A percentile compares a stretch with the other conserved stretches of the same genome.
Conservation (phyloP, 2,797 vertebrate species). For the Antrozous pallidus region DNA sequence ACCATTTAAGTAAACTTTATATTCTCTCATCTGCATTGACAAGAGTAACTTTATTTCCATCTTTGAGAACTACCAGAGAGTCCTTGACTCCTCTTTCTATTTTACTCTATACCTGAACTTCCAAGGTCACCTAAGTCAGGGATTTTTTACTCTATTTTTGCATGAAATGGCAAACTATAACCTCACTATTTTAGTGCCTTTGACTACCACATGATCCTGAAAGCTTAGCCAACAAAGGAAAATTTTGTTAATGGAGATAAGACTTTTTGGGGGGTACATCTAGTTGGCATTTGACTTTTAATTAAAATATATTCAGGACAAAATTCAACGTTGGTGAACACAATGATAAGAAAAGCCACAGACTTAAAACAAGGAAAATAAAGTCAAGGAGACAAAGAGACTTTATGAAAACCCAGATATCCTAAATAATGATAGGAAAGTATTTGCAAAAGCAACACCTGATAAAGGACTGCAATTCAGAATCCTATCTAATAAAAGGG, state of each 20-base stretch:
- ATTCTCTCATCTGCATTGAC: background rate
- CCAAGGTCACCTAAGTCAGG: background rate
- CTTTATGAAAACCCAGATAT: too few species aligned
- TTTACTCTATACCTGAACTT: background rate
- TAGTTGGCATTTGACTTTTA: background rate
- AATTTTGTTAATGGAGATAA: background rate
- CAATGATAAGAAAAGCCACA: background rate
- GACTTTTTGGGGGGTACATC: background rate
- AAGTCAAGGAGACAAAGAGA: too few species aligned
- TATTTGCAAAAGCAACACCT: background rate
- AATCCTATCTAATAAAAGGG: too few species aligned
- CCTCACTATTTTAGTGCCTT: background rate
- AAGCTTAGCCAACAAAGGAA: background rate
- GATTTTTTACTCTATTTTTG: background rate
- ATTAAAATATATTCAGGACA: background rate
- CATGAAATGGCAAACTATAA: background rate
- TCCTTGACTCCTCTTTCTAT: background rate
- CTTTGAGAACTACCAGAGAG: background rate
- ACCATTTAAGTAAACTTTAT: constrained; percentile 1
- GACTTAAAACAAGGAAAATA: too few species aligned
- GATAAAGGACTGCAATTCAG: background rate
- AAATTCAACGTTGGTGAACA: background rate
- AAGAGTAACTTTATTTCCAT: background rate
- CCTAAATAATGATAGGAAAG: too few species aligned
- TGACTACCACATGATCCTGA: background rate